Percentiles rank a stretch among this genome's conserved stretches.
These are phyloP conservation scores for Anolis apletophallus DNA, from an alignment of 2,797 vertebrate genomes.

Conservation along the genomic window DNA sequence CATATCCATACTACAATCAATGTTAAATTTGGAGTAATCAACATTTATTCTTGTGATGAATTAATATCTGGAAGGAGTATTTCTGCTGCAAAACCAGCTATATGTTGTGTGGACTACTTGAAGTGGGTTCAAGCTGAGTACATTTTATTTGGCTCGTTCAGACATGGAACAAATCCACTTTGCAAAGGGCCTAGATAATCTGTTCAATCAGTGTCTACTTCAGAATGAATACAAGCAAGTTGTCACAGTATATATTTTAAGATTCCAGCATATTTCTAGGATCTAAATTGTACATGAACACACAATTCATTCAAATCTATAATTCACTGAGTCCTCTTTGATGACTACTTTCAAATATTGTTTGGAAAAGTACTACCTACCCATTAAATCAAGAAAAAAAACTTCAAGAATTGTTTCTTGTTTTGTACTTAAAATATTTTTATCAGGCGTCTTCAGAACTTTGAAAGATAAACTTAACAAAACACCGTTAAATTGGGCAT, in stretches of 20 bases:
- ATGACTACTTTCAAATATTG: not conserved
- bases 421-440: not conserved
- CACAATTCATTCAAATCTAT: too few relatives aligned
- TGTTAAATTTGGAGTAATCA: too few relatives aligned
- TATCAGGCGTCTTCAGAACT: not conserved
- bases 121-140: too few relatives aligned
- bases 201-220: not conserved
- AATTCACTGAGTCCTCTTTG: not conserved
- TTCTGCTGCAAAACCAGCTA: too few relatives aligned
- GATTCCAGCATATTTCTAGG: not conserved
- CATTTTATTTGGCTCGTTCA: too few relatives aligned
- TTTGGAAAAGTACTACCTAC: not conserved
- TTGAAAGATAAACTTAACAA: not conserved
- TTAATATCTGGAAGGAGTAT: too few relatives aligned
- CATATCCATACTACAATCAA: too few relatives aligned
- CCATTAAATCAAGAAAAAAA: not conserved
- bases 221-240: not conserved
- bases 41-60: too few relatives aligned
- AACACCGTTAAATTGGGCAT: not conserved
- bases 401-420: not conserved
- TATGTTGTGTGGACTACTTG: too few relatives aligned
- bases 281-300: not conserved
- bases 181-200: too few relatives aligned
- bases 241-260: not conserved
- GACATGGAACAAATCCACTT: too few relatives aligned